Evolutionary conservation across 2,797 vertebrate species (phyloP), one percentile per base, ranked within the genome.

Genomic region (Lepilemur septentrionalis): DNA sequence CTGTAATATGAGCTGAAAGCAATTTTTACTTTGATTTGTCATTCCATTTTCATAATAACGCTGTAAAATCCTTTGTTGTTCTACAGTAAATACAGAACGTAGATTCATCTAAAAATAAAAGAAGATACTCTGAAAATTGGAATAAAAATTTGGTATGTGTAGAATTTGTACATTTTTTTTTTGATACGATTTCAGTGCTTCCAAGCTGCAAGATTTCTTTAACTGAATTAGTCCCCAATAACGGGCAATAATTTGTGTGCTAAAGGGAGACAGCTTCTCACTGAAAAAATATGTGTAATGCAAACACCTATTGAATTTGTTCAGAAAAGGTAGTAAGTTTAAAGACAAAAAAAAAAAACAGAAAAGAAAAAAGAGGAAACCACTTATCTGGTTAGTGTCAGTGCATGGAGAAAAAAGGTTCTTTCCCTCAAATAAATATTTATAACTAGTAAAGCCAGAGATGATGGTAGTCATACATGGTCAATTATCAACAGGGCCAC

Each of bases 21-120:
- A 99, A 98, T 99, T 99, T 98, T 99, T 99, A 99, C 99, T 99
- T 98, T 99, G 99, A 99, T 99, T 99, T 99, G 99, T 99, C 99
- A 99, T 99, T 98, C 99, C 99, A 98, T 99, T 99, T 91, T 99
- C 99, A 98, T 99, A 99, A 98, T 99, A 99, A 97, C 99, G 99
- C 97, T 99, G 99, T 97, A 99, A 99, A 98, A 99, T 99, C 98
- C 99, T 99, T 98, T 99, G 99, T 98, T 99, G 99, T 91, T 99
- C 99, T 98, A 99, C 98, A 94, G 99, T 99, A 98, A 99, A 99
- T 97, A 99, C 99, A 97, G 99, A 99, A 97, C 99, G 99, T 98
- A 99, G 99, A 99, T 99, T 99, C 99, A 99, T 99, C 99, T 99
- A 99, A 96, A 98, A 98, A 97, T 98, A 98, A 98, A 99, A 98